Evolutionary conservation across 2,888 invertebrate genomes (phyloP), one percentile per base, ranked within the genome.

Genomic region (Oegoconia quadripuncta): DNA sequence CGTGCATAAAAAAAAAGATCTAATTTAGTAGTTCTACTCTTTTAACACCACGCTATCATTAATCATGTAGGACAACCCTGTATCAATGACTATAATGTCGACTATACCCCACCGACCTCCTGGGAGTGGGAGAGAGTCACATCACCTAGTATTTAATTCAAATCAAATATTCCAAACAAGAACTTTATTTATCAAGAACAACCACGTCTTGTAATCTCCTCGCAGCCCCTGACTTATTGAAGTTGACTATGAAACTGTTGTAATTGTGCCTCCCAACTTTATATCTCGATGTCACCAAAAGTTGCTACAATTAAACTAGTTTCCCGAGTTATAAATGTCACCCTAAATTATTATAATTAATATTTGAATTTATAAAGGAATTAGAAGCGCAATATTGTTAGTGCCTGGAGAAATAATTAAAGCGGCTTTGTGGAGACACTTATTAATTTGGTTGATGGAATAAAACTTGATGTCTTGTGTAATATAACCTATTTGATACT

Each of bases 241-340:
- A 65, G 64, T 17, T 2, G 15, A 29, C 70, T 71, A 73, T 71
- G 62, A 72, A 76, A 76, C 72, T 69, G 70, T 64, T 57, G 62
- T 72, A 70, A 76, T 70, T 73, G 68, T 65, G 67, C 65, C 60
- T n/a, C 9, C 47, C 51, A 75, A 80, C 66, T 74, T 73, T 66
- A 69, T 69, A 73, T 73, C 70, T 68, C 59, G 58, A 56, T 63
- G 74, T 71, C 67, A 60, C 60, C 55, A 47, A 59, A 60, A 71
- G 64, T 74, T 75, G 52, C 51, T 52, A 55, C 65, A 68, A 59
- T 74, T 72, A 61, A 66, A 73, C 62, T 63, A 62, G 65, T 64
- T 68, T 55, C 54, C 3, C 26, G 18, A 32, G 17, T 37, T 37
- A 43, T 37, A 37, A 36, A 37, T 34, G 30, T 33, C 32, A 36